Conservation (phyloP, 2,113 vertebrate species). For the Otis tarda region DNA sequence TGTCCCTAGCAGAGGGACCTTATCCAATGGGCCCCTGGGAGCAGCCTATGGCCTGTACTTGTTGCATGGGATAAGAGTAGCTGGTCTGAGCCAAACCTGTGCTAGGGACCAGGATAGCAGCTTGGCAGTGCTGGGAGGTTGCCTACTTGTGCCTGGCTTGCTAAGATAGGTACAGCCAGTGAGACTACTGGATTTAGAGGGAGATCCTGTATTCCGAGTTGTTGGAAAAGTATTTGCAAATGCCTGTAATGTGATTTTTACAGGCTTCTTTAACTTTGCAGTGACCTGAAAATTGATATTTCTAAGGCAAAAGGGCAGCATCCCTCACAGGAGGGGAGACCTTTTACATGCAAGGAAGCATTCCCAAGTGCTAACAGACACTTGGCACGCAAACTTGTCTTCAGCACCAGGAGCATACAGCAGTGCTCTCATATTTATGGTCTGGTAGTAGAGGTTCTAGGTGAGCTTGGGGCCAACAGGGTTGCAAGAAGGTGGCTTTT, state of each 20-base stretch:
- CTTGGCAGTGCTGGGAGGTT: not conserved
- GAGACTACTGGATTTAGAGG: not conserved
- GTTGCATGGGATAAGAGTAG: not conserved
- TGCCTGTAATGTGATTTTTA: not conserved
- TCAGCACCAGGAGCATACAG: not conserved
- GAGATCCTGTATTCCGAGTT: not conserved
- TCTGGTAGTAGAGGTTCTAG: not conserved
- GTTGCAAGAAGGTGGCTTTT: not conserved
- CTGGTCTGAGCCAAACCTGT: not conserved
- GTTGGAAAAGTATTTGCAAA: not conserved
- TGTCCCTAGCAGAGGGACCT: not conserved
- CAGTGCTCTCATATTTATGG: not conserved
- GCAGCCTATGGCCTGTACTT: not conserved
- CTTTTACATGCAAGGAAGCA: not conserved
- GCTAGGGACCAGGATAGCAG: not conserved
- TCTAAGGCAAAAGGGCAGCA: not conserved
- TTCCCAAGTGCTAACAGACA: not conserved
- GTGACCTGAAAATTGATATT: not conserved
- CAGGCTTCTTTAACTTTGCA: not conserved
- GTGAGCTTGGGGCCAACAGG: not conserved
- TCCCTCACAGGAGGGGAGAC: not conserved
- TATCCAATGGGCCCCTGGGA: not conserved
- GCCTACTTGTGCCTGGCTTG: not conserved
- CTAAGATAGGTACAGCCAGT: not conserved
- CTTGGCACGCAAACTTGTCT: not conserved